phyloP scores from a whole-genome alignment of 2,888 invertebrate species.

The Meiosimyza decipiens region DNA sequence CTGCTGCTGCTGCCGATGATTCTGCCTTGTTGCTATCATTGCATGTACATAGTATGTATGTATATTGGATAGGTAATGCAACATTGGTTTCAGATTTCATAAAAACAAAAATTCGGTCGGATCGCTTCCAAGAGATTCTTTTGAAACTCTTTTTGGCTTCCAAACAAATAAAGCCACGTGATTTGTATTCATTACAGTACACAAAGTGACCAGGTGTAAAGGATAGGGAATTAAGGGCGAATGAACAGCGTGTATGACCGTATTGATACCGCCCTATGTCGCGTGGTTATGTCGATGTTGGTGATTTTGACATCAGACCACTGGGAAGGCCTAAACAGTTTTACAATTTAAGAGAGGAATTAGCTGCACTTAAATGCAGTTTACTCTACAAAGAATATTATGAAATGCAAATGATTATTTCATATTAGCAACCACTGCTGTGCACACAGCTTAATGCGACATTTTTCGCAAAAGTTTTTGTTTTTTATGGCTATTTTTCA shows the following conservation, averaged over 20 bases:
- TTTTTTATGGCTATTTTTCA: background rate
- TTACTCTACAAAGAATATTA: too few relatives aligned
- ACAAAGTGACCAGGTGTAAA: too few relatives aligned
- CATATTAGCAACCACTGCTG: background rate
- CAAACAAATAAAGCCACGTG: constrained; percentile 48
- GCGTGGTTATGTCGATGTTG: too few relatives aligned
- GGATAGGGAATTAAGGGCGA: too few relatives aligned
- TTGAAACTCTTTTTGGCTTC: background rate
- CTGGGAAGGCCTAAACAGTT: too few relatives aligned
- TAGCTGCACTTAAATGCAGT: too few relatives aligned
- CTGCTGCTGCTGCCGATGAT: background rate
- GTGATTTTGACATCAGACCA: too few relatives aligned
- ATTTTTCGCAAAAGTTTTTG: background rate
- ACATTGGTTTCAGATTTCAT: constrained; percentile 26
- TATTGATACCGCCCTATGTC: too few relatives aligned
- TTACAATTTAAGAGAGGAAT: background rate
- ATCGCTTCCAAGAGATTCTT: background rate
- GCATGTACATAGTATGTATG: constrained; percentile 2
- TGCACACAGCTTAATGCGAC: background rate
- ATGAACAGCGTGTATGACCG: too few relatives aligned
- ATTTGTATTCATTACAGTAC: constrained; percentile 48
- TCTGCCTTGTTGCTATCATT: background rate
- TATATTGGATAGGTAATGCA: constrained; percentile 21
- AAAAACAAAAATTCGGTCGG: background rate
- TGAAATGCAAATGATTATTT: too few relatives aligned